Percentiles rank a stretch among this genome's conserved stretches.
Evolutionary conservation across 23 tunicate genomes (phyloP).

Genomic region (Diplosoma virens): DNA sequence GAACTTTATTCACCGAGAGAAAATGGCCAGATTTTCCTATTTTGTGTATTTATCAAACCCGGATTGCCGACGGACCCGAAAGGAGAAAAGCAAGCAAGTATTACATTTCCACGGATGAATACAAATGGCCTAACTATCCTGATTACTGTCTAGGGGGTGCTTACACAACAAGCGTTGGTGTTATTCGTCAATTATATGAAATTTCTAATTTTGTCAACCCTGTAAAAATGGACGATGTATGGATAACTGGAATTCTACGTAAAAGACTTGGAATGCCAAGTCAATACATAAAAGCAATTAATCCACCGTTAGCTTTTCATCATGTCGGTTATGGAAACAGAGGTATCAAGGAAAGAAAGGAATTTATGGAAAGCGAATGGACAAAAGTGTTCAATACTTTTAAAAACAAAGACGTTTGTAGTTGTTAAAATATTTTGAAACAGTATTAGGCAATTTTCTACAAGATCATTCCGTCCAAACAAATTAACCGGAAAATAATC

Average conservation of each 20-base stretch:
- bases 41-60: not conserved
- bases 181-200: not conserved
- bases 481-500: no score
- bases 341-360: not conserved
- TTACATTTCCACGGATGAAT: not conserved
- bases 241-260: conserved; percentile 5
- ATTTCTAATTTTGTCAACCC: not conserved
- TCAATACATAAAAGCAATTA: not conserved
- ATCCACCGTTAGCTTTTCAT: not conserved
- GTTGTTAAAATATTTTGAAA: no score
- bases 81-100: not conserved
- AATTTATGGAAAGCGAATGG: not conserved
- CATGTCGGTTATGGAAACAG: not conserved
- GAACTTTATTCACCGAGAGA: not conserved
- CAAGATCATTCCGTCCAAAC: no score
- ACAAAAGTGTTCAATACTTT: not conserved
- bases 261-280: conserved; percentile 20
- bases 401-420: no score
- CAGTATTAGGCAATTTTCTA: no score
- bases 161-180: conserved; percentile 2
- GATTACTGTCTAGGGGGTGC: conserved; percentile 18
- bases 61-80: not conserved
- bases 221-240: not conserved
- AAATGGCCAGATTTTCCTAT: conserved; percentile 19
- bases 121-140: conserved; percentile 9